Evolutionary conservation across 1,140 invertebrate genomes (phyloP), one percentile per base, ranked within the genome.

Genomic region (Cephus cinctus): DNA sequence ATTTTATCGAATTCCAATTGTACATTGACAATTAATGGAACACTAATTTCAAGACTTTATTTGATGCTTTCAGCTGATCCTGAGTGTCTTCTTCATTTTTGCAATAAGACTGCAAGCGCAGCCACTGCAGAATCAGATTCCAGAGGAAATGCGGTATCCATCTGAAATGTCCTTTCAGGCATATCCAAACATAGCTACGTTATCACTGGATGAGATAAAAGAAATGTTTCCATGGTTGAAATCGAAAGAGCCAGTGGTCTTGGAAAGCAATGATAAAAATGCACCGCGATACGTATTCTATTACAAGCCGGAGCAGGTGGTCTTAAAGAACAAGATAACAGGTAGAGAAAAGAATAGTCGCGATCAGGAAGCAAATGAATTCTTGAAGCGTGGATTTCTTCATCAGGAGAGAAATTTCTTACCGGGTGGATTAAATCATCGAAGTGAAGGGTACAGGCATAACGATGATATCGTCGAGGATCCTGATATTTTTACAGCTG

Each of bases 1-100:
- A n/a, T n/a, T n/a, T n/a, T n/a, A n/a, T n/a, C n/a, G n/a, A n/a
- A n/a, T n/a, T n/a, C n/a, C n/a, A n/a, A n/a, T n/a, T n/a, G n/a
- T n/a, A n/a, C n/a, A n/a, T n/a, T n/a, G n/a, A n/a, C n/a, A n/a
- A n/a, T n/a, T n/a, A n/a, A n/a, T n/a, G n/a, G n/a, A n/a, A n/a
- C n/a, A n/a, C n/a, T 32, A 4, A 43, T 23, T 3, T 15, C 18
- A 43, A 19, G 11, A 5, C 9, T 19, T 30, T 16, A 23, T 19
- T 30, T 32, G 42, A 16, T 27, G 30, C 31, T 61, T 55, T 25
- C 46, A 61, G 59, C 35, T 54, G 8, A 23, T 56, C 27, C 18
- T 58, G 1, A 47, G 56, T 11, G 53, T 50, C 44, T 47, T 58
- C 14, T 53, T 44, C 34, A 52, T 52, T 19, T 41, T 61, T 27